Conservation (phyloP, 2,797 vertebrate genomes). For the Mus minutoides region DNA sequence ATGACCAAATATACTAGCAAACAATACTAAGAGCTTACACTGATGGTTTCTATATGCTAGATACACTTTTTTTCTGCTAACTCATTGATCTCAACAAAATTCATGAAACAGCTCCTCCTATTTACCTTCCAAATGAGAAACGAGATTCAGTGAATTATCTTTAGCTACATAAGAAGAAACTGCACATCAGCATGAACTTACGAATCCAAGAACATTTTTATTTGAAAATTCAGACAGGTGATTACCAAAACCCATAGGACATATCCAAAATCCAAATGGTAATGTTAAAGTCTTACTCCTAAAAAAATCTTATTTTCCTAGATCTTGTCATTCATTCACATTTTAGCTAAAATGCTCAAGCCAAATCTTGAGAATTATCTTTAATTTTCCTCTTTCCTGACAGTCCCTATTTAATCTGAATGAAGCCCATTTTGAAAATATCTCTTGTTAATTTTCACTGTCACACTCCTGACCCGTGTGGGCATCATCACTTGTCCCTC, state of each 20-base stretch:
- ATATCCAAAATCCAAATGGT: background rate
- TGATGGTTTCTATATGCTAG: background rate
- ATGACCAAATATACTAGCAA: constrained; percentile 15
- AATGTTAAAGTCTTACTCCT: background rate
- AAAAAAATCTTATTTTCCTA: constrained; percentile 10
- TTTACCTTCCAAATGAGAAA: constrained; percentile 16
- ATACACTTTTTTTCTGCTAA: background rate
- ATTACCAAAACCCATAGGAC: background rate
- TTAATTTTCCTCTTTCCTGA: background rate
- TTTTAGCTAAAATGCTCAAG: background rate
- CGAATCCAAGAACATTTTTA: background rate
- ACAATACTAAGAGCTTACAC: background rate
- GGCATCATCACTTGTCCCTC: background rate
- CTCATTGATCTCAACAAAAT: constrained; percentile 26
- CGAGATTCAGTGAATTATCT: background rate
- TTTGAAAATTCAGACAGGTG: background rate
- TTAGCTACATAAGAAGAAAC: background rate
- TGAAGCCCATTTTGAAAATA: background rate
- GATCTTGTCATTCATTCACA: background rate
- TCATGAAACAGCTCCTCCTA: background rate
- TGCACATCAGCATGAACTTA: background rate
- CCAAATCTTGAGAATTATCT: background rate
- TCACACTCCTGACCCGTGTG: background rate
- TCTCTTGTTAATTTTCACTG: background rate
- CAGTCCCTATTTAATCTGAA: background rate